A percentile compares a stretch with the other conserved stretches of the same genome.
Evolutionary conservation across 1,140 invertebrate species (phyloP).

Genomic region (Drosophila tropicalis): DNA sequence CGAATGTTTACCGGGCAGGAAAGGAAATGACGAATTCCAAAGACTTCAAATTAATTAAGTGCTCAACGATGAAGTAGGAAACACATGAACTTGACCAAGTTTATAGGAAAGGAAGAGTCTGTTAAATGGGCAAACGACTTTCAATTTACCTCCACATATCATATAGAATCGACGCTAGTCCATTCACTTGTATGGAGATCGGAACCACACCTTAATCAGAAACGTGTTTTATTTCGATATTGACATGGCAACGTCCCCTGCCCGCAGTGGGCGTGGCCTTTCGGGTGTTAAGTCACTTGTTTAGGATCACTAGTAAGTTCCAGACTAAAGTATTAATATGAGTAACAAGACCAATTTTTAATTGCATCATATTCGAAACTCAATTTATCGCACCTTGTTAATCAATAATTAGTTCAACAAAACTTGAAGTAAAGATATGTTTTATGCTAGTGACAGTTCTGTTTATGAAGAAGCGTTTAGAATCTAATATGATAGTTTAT

Average conservation of each 20-base stretch:
- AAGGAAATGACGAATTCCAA: constrained; percentile 39
- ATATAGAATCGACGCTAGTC: background rate
- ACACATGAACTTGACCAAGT: constrained; percentile 28
- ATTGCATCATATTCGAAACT: too few relatives aligned
- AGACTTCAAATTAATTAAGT: constrained; percentile 42
- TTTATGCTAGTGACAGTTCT: too few relatives aligned
- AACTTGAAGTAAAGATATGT: too few relatives aligned
- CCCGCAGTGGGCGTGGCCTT: background rate
- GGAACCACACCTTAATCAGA: constrained; percentile 6
- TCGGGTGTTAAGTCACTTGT: background rate
- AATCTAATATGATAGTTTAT: too few relatives aligned
- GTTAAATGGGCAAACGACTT: background rate
- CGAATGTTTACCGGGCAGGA: background rate
- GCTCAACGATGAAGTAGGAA: constrained; percentile 19
- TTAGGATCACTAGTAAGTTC: background rate
- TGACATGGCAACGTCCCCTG: background rate
- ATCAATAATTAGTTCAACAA: too few relatives aligned
- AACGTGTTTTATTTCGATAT: constrained; percentile 10
- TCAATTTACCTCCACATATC: constrained; percentile 3
- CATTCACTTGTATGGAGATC: constrained; percentile 4
- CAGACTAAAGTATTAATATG: background rate
- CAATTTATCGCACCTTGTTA: too few relatives aligned
- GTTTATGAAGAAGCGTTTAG: too few relatives aligned
- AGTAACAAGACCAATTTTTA: too few relatives aligned
- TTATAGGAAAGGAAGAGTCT: constrained; percentile 18